Conservation (phyloP, 1,140 invertebrate genomes). For the Gonatopus flavifemur region DNA sequence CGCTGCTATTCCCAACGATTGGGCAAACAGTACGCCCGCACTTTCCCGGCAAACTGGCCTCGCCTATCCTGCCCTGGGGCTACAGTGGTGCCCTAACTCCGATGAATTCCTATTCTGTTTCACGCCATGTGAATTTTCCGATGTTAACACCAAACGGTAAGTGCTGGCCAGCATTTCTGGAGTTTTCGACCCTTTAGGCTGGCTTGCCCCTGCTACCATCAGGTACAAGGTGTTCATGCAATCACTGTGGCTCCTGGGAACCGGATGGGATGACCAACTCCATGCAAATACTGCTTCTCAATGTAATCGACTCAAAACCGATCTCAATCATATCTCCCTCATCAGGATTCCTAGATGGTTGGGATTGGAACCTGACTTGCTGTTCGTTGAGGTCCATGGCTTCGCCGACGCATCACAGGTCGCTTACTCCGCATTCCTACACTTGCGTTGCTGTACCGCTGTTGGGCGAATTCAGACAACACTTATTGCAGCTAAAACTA, state of each 20-base stretch:
- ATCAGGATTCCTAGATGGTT: not conserved
- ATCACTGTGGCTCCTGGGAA: not conserved
- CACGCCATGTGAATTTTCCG: not conserved
- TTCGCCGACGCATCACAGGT: not conserved
- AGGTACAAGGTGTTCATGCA: too few species aligned
- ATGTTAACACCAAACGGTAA: not conserved
- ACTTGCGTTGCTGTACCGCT: not conserved
- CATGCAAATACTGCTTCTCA: not conserved
- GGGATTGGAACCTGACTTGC: not conserved
- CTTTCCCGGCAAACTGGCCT: not conserved
- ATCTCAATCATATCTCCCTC: not conserved
- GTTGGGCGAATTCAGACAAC: not conserved
- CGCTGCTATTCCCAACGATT: not conserved
- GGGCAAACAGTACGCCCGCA: not conserved
- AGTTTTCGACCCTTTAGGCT: too few species aligned
- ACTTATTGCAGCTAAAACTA: too few species aligned
- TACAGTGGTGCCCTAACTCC: not conserved
- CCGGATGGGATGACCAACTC: not conserved
- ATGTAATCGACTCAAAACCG: not conserved
- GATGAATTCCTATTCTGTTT: not conserved
- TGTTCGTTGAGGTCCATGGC: not conserved
- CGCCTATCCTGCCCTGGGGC: too few species aligned
- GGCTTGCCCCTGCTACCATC: not conserved
- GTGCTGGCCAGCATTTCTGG: not conserved
- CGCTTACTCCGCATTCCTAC: not conserved